Evolutionary conservation across 2,797 vertebrate species (phyloP), one percentile per base, ranked within the genome.

Genomic region (Typhlichthys eigenmanni): DNA sequence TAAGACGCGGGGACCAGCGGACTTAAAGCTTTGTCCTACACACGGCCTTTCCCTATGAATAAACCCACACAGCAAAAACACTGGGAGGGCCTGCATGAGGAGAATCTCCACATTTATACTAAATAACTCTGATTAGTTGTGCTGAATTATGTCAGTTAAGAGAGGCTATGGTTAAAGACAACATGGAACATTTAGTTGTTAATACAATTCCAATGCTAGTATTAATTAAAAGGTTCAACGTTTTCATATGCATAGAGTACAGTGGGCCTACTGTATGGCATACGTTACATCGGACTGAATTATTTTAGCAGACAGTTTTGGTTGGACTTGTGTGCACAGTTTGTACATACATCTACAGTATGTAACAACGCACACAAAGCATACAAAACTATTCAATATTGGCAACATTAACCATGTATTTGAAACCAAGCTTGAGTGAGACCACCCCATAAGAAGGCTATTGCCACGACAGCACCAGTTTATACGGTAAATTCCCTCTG

Each of bases 1-100:
- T 86, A 88, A 90, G 75, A 81, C 81, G 80, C 69, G 68, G 80
- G 82, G 84, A 88, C 79, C 75, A 71, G 83, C 80, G 73, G 81
- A 86, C 83, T 82, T 71, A 73, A 66, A 53, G 60, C 76, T 75
- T 81, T 84, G 82, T 85, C 84, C 80, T 83, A 78, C 80, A 29
- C 54, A 60, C 69, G 66, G 51, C 76, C 71, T 69, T 75, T 85
- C 75, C 78, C 63, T 60, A 71, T 69, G 61, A 81, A 71, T 70
- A 34, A 19, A 47, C 62, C 72, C 70, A 5, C 69, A 63, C 72
- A 64, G 75, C 71, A 82, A 59, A 75, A 71, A 81, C 65, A 68
- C 71, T 58, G n/a, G 10, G 45, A 13, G 62, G 81, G 63, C 62
- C 75, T 45, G 71, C 66, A 72, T 78, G 56, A 51, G 60, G 56